Evolutionary conservation across 2,888 invertebrate species (phyloP).

Genomic region (Melanchra persicariae): DNA sequence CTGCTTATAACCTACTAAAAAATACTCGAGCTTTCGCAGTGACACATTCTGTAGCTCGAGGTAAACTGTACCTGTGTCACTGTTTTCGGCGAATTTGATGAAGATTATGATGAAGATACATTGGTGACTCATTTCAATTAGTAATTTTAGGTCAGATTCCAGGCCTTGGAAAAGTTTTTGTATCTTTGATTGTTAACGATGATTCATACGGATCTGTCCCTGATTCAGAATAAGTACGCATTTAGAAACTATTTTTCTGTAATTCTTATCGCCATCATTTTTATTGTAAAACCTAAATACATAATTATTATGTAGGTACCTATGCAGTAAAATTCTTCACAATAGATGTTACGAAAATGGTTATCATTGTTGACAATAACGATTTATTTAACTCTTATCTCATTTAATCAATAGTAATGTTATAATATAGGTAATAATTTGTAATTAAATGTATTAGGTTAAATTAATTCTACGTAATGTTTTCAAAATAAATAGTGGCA

Average conservation of each 20-base stretch:
- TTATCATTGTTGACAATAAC: conserved; percentile 4
- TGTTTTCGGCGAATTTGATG: not conserved
- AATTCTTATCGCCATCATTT: not conserved
- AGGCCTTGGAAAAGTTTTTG: too few relatives aligned
- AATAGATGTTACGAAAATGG: not conserved
- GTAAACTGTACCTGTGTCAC: not conserved
- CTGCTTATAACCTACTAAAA: conserved; percentile 4
- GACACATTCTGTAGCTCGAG: not conserved
- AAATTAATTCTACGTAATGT: not conserved
- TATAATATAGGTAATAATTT: conserved; percentile 18
- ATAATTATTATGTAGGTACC: not conserved
- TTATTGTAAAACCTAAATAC: not conserved
- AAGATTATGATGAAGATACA: not conserved
- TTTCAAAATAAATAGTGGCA: not conserved
- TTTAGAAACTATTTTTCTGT: not conserved
- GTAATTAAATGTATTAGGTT: not conserved
- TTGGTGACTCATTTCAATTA: conserved; percentile 2
- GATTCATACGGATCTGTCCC: not conserved
- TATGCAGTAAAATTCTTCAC: conserved; percentile 1
- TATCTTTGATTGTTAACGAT: not conserved
- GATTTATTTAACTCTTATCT: conserved; percentile 15
- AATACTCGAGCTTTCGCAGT: not conserved
- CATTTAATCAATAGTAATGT: conserved; percentile 6
- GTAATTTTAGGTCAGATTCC: not conserved
- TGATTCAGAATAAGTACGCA: not conserved